Evolutionary conservation across 2,113 vertebrate genomes (phyloP), one percentile per base, ranked within the genome.

Genomic region (Australoheros scitulus): DNA sequence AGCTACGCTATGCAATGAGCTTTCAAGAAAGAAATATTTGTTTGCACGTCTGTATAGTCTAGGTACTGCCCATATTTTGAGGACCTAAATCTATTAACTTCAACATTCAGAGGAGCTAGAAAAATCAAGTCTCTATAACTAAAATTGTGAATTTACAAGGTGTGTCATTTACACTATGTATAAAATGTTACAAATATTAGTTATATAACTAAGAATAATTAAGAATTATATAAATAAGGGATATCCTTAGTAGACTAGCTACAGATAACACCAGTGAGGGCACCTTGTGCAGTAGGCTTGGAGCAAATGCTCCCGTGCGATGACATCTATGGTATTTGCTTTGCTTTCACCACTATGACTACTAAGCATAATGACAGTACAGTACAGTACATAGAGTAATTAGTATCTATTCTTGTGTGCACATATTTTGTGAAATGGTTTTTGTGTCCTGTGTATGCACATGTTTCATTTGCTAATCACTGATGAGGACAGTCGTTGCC

Each of bases 391-490:
- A 41, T 2, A 20, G 65, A 64, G 74, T 26, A 34, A 83, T 76
- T 60, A 68, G 29, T 47, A 1, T 9, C 75, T 38, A 82, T 13
- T 3, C 60, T 15, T 64, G 58, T 65, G 26, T 68, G 79, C 56
- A 14, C 74, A 64, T 61, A 61, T 15, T 77, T 32, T 24, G 20
- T 83, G 61, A 59, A 77, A 61, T 65, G 70, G 4, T 11, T 82
- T 15, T 34, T 70, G 41, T 81, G 72, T 82, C 76, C 18, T 3
- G 10, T 61, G 32, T 76, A 77, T 15, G 10, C 63, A 72, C 79
- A 26, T 63, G 5, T 68, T 80, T 74, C 24, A 61, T 87, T 87
- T 20, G 61, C 61, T 36, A 85, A 81, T 90, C 79, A 88, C 57
- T 41, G 20, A 11, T 3, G 78, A 79, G 68, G 50, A 61, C 81